phyloP scores from a whole-genome alignment of 2,113 vertebrate genomes.

The Gymnobelideus leadbeateri region DNA sequence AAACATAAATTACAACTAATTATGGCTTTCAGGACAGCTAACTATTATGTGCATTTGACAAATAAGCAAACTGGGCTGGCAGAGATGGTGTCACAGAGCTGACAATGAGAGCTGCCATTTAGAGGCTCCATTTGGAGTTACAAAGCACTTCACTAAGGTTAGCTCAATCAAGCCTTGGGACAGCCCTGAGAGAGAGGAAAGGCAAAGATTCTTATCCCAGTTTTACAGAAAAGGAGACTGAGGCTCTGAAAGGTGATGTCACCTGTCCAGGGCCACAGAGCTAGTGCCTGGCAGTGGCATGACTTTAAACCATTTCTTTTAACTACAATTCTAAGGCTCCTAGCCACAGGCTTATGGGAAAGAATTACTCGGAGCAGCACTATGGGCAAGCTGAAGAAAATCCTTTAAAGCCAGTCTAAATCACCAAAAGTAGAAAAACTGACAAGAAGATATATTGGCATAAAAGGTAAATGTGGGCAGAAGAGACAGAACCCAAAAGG shows the following conservation, averaged over 20 bases:
- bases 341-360: neutral
- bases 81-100: neutral
- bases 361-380: neutral
- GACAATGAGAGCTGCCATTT: neutral
- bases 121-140: neutral
- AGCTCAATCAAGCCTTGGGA: neutral
- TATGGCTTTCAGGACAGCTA: slow-evolving; percentile 69
- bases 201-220: neutral
- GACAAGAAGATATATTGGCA: neutral
- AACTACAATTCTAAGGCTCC: neutral
- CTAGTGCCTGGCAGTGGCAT: neutral
- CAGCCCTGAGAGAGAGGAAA: neutral
- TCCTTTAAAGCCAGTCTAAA: neutral
- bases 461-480: neutral
- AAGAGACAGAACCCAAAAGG: accelerated
- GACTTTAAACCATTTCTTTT: neutral
- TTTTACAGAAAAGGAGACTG: neutral
- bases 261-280: neutral
- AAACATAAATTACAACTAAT: slow-evolving; percentile 70
- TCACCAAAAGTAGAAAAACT: neutral
- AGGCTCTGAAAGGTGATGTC: neutral
- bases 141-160: neutral
- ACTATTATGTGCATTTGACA: slow-evolving; percentile 57
- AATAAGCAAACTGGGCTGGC: neutral
- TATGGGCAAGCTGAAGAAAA: neutral